phyloP scores from a whole-genome alignment of 37 sponge, comb jelly and placozoan species.

The Bolinopsis microptera region DNA sequence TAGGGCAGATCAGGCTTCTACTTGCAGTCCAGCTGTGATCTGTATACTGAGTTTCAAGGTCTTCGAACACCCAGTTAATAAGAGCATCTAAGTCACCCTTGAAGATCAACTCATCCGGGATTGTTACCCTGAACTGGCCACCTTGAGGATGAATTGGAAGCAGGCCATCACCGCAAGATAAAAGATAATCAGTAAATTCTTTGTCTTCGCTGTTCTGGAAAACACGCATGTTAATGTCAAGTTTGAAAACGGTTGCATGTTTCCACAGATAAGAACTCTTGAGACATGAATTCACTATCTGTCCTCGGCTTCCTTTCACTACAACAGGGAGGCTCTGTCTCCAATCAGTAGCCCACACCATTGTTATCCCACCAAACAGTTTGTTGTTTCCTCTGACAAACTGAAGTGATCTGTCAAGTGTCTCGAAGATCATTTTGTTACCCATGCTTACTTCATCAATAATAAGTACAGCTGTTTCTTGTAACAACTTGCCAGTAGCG shows the following conservation, averaged over 20 bases:
- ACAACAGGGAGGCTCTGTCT: conserved; percentile 7
- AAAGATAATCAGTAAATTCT: not conserved
- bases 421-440: not conserved
- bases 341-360: not conserved
- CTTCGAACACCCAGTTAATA: not conserved
- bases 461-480: too few species aligned
- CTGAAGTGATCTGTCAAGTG: not conserved
- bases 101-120: not conserved
- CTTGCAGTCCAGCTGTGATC: not conserved
- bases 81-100: not conserved
- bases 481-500: not conserved
- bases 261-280: not conserved
- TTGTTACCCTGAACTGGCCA: not conserved
- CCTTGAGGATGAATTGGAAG: not conserved
- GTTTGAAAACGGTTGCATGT: not conserved
- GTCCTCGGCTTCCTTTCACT: not conserved
- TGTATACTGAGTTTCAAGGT: not conserved
- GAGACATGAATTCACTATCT: not conserved
- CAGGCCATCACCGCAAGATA: not conserved
- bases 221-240: not conserved
- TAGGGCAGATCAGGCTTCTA: not conserved
- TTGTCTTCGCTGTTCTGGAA: not conserved
- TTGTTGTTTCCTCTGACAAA: not conserved
- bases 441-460: conserved; percentile 14
- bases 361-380: conserved; percentile 15